A percentile compares a stretch with the other conserved stretches of the same genome.
Conservation (phyloP, 2,113 vertebrate genomes). For the Cynocephalus volans region DNA sequence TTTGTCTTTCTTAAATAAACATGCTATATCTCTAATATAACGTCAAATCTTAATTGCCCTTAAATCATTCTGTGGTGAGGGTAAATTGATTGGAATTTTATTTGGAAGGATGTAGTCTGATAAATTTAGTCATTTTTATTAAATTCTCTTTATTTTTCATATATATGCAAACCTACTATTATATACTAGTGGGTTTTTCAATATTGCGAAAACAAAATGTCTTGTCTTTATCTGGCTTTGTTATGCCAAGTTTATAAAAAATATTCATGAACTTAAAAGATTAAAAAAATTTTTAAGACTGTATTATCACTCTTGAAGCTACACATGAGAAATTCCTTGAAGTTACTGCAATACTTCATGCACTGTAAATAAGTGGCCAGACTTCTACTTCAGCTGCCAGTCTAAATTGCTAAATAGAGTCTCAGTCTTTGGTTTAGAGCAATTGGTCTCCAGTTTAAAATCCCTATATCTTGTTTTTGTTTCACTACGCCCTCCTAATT, state of each 20-base stretch:
- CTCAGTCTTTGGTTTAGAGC: neutral
- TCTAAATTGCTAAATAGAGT: neutral
- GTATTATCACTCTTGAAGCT: neutral
- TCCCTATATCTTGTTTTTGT: neutral
- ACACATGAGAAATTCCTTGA: neutral
- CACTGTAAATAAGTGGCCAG: neutral
- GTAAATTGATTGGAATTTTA: constrained; percentile 45
- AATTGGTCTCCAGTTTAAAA: neutral
- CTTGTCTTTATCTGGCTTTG: neutral
- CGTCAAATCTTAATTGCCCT: neutral
- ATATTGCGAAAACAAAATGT: neutral
- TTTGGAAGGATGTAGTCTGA: neutral
- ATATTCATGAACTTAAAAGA: neutral
- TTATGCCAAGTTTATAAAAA: neutral
- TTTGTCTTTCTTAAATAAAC: neutral
- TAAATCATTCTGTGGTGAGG: neutral
- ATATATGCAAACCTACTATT: neutral
- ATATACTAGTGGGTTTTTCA: neutral
- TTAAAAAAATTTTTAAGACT: neutral
- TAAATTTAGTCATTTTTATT: neutral
- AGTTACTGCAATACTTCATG: neutral
- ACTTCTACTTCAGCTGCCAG: neutral
- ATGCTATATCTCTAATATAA: neutral
- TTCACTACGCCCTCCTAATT: neutral
- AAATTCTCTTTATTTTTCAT: neutral